Evolutionary conservation across 2,113 vertebrate species (phyloP).

Genomic region (Pelobates fuscus): DNA sequence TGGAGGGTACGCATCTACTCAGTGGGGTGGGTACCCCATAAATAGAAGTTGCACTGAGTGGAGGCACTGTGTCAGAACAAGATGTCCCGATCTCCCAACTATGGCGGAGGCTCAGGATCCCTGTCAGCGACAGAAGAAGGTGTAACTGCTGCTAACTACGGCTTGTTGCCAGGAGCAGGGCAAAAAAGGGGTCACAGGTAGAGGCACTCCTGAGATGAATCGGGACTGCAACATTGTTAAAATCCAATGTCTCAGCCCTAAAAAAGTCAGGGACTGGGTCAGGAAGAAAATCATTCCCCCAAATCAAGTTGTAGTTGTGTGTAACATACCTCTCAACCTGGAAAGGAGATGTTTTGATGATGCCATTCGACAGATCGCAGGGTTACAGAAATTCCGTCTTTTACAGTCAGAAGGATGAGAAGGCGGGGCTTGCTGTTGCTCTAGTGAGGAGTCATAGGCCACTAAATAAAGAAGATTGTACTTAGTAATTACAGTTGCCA

Average conservation of each 20-base stretch:
- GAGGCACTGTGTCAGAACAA: not conserved
- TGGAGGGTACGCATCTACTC: not conserved
- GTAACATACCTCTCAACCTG: not conserved
- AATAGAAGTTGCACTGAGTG: not conserved
- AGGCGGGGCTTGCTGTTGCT: too few species aligned
- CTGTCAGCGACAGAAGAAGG: not conserved
- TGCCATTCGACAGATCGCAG: too few species aligned
- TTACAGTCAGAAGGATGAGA: too few species aligned
- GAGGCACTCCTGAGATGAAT: too few species aligned
- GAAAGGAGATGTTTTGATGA: too few species aligned
- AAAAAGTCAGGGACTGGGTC: not conserved
- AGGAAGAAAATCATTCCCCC: not conserved
- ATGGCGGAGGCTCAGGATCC: not conserved
- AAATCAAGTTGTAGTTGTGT: not conserved
- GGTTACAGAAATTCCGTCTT: too few species aligned
- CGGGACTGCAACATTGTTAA: too few species aligned
- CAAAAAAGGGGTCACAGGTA: not conserved
- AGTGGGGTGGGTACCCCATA: not conserved
- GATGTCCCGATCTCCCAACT: not conserved
- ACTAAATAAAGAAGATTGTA: too few species aligned
- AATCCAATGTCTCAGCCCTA: not conserved
- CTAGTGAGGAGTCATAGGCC: too few species aligned
- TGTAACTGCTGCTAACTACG: not conserved
- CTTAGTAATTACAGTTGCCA: too few species aligned
- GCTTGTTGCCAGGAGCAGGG: not conserved